phyloP scores from a whole-genome alignment of 1,140 invertebrate genomes.

The Prorops nasuta region DNA sequence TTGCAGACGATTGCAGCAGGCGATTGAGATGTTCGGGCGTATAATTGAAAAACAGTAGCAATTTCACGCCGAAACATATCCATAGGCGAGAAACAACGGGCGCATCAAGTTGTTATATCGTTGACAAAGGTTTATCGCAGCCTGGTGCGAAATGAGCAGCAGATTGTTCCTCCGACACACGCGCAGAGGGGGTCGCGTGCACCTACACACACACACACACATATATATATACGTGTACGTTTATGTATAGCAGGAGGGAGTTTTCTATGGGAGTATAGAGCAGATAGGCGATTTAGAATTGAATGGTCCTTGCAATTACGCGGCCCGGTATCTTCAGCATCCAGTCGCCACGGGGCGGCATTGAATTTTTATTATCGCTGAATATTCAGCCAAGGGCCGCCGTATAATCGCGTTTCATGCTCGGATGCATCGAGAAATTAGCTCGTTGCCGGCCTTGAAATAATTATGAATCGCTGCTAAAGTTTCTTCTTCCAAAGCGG shows the following conservation, averaged over 20 bases:
- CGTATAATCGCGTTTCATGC: slow-evolving; percentile 33
- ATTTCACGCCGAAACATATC: no score
- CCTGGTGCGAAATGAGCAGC: no score
- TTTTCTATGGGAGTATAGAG: slow-evolving; percentile 1
- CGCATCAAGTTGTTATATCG: slow-evolving; percentile 17
- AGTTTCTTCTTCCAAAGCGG: no score
- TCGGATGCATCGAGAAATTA: slow-evolving; percentile 29
- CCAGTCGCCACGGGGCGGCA: slow-evolving; percentile 15
- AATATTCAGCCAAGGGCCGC: slow-evolving; percentile 21
- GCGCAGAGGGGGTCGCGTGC: no score
- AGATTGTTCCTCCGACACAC: no score
- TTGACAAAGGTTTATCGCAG: slow-evolving; percentile 4
- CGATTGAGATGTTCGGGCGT: no score
- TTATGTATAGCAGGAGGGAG: no score
- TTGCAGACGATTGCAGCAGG: no score
- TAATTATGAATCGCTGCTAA: slow-evolving; percentile 29
- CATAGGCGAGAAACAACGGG: slow-evolving; percentile 10
- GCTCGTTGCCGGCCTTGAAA: slow-evolving; percentile 27
- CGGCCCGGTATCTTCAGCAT: slow-evolving; percentile 23
- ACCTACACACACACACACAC: no score
- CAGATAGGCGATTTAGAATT: slow-evolving; percentile 19
- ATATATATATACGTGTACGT: no score
- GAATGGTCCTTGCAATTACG: slow-evolving; percentile 29
- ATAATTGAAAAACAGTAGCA: no score
- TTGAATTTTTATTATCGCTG: slow-evolving; percentile 30